Evolutionary conservation across 53 echinoderm and acorn worm genomes (phyloP), one percentile per base, ranked within the genome.

Genomic region (Zoroaster sp.): DNA sequence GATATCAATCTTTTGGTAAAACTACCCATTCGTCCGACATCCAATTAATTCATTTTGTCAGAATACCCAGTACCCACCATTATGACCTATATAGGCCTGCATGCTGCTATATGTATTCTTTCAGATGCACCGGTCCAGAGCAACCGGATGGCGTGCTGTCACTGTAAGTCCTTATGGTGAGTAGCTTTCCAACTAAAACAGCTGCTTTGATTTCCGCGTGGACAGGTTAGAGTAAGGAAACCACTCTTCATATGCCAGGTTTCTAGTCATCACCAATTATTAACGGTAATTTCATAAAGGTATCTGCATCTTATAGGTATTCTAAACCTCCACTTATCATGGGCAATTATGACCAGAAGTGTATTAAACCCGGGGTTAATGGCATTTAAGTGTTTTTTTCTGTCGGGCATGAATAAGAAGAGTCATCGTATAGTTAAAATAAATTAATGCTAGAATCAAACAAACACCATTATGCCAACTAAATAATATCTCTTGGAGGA

Each of bases 161-260:
- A 55, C 37, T 79, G 37, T 14, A 35, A 21, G 59, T 63, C 34
- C 34, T 7, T 10, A 59, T 39, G 10, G 79, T 23, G 59, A 33
- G 13, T 37, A 20, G 65, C 18, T 55, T 9, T 63, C 28, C 44
- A 9, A 23, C 35, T 40, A 17, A 40, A 53, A 13, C 82, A 82
- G 82, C 82, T 82, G 82, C 67, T 33, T 3, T 30, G 35, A 23
- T 35, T 85, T 85, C 85, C 85, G 85, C 71, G 70, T 71, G 71
- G 20, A 41, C 70, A 85, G 47, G 71, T 69, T 35, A 35, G 20
- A 25, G 17, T 35, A 23, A 69, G 85, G 85, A 85, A 85, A 38
- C 66, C 44, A 43, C 82, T 18, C 12, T 37, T 69, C 45, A 69
- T 47, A 41, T 40, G 85, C 47, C 85, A 71, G 49, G 39, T 51